Evolutionary conservation across 2,797 vertebrate genomes (phyloP), one percentile per base, ranked within the genome.

Genomic region (Halcyon chelicuti): DNA sequence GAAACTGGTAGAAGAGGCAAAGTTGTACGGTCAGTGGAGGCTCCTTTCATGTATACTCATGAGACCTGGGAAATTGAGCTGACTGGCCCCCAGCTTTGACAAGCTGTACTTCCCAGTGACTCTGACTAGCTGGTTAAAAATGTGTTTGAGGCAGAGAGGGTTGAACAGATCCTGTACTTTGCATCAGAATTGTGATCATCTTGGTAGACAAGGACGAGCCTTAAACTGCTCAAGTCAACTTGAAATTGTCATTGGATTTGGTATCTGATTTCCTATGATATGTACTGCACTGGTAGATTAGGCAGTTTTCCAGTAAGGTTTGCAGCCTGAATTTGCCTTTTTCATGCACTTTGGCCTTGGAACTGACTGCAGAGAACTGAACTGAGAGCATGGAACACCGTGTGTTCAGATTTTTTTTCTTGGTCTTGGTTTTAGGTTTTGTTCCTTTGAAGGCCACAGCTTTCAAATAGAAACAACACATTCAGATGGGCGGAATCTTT

Each of bases 1-100:
- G 85, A 99, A 99, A 78, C 95, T 99, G 98, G 98, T 99, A 33
- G 99, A 99, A 75, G 99, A 99, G 33, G 98, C 99, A 8, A 99
- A 99, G 87, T 85, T 99, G 93, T 99, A 99, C 0, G 99, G 99
- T 99, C 97, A 98, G 95, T 94, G 55, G 42, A 39, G 63, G 22
- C 15, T 88, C 20, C 37, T 88, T 17, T 47, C 58, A 14, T 61
- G 17, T 35, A 6, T 40, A 5, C 11, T 80, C 3, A 0, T 49
- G 22, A 78, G 33, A 63, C 20, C 61, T 92, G 68, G 46, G n/a
- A 71, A 67, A 28, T 8, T 9, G 28, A 25, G 14, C 26, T 76
- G 47, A 21, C 42, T 66, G 52, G 31, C 11, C 15, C 28, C 19
- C 18, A 79, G 20, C 9, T 71, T 9, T 35, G 42, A 51, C 33